A percentile compares a stretch with the other conserved stretches of the same genome.
Conservation (phyloP, 2,797 vertebrate species). For the Xiphophorus birchmanni region DNA sequence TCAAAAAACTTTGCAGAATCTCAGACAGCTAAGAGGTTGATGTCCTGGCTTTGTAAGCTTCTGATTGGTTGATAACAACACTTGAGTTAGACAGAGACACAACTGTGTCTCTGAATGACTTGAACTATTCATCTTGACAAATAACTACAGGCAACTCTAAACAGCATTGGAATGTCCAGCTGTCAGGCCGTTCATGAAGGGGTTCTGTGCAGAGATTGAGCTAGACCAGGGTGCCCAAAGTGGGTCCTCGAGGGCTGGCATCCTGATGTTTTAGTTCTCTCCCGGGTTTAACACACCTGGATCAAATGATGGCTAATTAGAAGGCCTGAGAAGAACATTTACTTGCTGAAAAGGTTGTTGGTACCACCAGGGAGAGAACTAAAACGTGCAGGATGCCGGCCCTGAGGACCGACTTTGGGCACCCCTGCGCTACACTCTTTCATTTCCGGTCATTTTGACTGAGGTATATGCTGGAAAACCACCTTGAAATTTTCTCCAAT, state of each 20-base stretch:
- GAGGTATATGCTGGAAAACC: too few relatives aligned
- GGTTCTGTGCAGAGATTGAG: background rate
- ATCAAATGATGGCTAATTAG: too few relatives aligned
- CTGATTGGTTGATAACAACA: background rate
- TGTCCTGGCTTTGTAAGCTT: background rate
- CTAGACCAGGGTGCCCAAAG: too few relatives aligned
- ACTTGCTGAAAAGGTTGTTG: too few relatives aligned
- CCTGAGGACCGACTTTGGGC: too few relatives aligned
- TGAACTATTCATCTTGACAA: background rate
- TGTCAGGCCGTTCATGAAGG: background rate
- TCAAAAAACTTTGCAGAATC: background rate
- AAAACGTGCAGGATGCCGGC: too few relatives aligned
- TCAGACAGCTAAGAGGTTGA: background rate
- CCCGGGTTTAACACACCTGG: too few relatives aligned
- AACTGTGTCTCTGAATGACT: background rate
- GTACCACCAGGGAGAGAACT: too few relatives aligned
- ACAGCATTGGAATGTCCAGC: background rate
- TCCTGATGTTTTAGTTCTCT: too few relatives aligned
- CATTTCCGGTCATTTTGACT: background rate
- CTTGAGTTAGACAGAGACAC: background rate
- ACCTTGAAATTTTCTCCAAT: too few relatives aligned
- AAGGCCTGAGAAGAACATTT: too few relatives aligned
- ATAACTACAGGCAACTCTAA: background rate
- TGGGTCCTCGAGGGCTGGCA: too few relatives aligned
- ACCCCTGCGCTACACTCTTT: background rate